Conservation (phyloP, 23 tunicate genomes). For the Halocynthia aurantium region DNA sequence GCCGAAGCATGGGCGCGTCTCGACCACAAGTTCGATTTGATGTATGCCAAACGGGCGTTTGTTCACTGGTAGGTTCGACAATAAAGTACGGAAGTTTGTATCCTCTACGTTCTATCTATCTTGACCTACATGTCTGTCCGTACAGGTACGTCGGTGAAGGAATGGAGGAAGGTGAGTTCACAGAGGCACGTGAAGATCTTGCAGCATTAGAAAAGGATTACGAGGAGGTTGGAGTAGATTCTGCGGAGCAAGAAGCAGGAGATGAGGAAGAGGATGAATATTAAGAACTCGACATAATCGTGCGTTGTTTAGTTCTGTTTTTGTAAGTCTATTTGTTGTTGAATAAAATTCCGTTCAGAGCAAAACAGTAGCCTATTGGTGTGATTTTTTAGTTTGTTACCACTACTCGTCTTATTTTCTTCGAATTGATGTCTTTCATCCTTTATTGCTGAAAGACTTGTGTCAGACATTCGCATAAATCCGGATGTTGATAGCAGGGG, state of each 20-base stretch:
- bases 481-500: too few relatives aligned
- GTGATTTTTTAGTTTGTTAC: too few relatives aligned
- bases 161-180: constrained; percentile 83
- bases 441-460: too few relatives aligned
- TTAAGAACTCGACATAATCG: too few relatives aligned
- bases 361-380: too few relatives aligned
- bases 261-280: constrained; percentile 25
- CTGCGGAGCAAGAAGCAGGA: constrained; percentile 35
- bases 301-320: too few relatives aligned
- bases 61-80: constrained; percentile 69
- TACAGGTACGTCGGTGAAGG: constrained; percentile 68
- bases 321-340: too few relatives aligned
- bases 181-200: constrained; percentile 34
- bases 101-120: neutral
- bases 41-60: constrained; percentile 92
- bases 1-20: constrained; percentile 97
- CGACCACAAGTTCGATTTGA: constrained; percentile 87
- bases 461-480: too few relatives aligned
- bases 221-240: constrained; percentile 72
- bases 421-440: too few relatives aligned
- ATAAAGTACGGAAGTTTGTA: neutral
- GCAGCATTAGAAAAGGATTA: constrained; percentile 45
- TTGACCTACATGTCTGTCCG: neutral
- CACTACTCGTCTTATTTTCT: too few relatives aligned
- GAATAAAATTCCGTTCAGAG: too few relatives aligned